Base-by-base conservation (phyloP, 2,113 vertebrate genomes). In the Piprites chloris region DNA sequence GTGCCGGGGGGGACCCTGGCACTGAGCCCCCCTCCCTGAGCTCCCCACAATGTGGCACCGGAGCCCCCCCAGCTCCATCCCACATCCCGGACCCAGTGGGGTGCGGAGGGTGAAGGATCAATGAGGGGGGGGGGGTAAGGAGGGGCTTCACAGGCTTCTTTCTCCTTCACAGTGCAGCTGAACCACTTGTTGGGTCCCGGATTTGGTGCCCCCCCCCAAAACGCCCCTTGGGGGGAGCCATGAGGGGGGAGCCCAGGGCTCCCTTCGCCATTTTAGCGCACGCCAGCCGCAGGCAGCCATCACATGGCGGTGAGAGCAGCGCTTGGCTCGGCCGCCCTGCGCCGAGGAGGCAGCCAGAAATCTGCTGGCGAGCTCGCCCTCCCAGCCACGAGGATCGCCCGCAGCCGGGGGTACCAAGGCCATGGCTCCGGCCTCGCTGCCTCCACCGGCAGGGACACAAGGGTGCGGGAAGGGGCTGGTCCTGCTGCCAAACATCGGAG, bases 281-380 rank as follows among this genome's bases (percentile, higher is more conserved):
- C 37, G 41, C 84, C 19, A 63, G 88, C 47, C 44, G 4, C 93
- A 41, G 78, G 90, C 93, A 39, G 94, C 79, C 75, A 33, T 96
- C 96, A 93, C 94, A 92, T 96, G 96, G 96, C 44, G 91, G 78
- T 82, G 75, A 93, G 89, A 90, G 75, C 93, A 92, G 95, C 28
- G 71, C 63, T 93, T 95, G 93, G 93, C 95, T 89, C 56, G 5
- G 83, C 83, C 5, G 13, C 55, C 6, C 87, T 2, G 44, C 1
- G 52, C 86, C 9, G 23, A 47, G 69, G 26, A 85, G 78, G 78
- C 94, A 92, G 96, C 94, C 94, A 95, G 78, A 59, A 93, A 92
- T 87, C 30, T 79, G 71, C 82, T 93, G 94, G 88, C 85, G 2
- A 76, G 87, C 80, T 76, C 18, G 0, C 14, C 44, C 4, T 39